Base-by-base conservation (phyloP, 1,140 invertebrate genomes). In the Camponotus vicinus region DNA sequence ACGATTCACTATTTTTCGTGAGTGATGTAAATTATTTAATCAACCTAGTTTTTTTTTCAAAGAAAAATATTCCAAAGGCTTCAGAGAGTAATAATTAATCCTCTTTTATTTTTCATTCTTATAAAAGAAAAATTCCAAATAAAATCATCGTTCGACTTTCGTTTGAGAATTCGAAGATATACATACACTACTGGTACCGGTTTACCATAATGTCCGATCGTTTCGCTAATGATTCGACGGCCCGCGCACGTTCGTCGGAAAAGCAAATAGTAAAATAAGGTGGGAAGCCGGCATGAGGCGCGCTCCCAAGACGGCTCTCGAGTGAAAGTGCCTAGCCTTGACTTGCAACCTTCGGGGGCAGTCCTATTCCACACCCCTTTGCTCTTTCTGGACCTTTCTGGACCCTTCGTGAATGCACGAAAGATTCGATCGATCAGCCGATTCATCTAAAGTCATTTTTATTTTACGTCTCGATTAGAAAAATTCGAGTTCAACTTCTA, bases 291-390 rank as follows among this genome's bases (percentile, higher is more conserved):
- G 88, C 87, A 87, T 82, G 79, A 85, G 86, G 85, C 85, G 82
- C 92, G 93, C 93, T 95, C 94, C 93, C 94, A 95, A 94, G 93
- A 92, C 91, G 87, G 85, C 64, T 86, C 79, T 80, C 87, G 57
- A 94, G 94, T 94, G 94, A 94, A 94, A 94, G 93, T 87, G 63
- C 63, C 91, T 93, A 94, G 94, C 94, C 94, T 95, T 95, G 94
- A 95, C 94, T 94, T 93, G 93, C 93, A 93, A 95, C 94, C 94
- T 95, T 95, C 94, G 92, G 70, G 79, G 73, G 55, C 13, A 85
- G 27, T 64, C 61, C 85, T 67, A 73, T 52, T 85, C 70, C 69
- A 49, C 64, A 66, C 64, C 79, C 34, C 42, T 27, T 27, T 83
- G 86, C 77, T 78, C 79, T 70, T 27, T 27, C 27, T 27, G 27